Conservation (phyloP, 2,888 invertebrate species). For the Apamea crenata region DNA sequence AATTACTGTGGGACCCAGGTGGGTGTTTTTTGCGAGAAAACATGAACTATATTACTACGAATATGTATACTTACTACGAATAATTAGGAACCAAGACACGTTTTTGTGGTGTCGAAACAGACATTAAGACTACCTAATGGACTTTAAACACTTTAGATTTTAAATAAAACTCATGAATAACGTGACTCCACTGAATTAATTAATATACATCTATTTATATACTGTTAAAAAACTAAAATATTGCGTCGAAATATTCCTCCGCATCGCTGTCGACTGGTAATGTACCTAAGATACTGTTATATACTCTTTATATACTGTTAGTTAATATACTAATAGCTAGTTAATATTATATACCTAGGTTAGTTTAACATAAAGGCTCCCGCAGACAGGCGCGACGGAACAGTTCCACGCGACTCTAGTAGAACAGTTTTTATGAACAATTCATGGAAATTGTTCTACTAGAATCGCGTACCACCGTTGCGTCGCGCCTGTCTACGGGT, state of each 20-base stretch:
- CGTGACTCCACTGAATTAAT: background rate
- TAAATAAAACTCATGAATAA: conserved; percentile 2
- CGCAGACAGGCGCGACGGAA: background rate
- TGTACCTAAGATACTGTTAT: too few species aligned
- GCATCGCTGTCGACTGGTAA: too few species aligned
- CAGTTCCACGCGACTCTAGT: background rate
- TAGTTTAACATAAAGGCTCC: background rate
- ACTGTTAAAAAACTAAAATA: background rate
- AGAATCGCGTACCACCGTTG: background rate
- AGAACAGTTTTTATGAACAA: background rate
- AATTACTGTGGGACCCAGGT: background rate
- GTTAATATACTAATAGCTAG: background rate
- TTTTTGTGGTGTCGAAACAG: conserved; percentile 3
- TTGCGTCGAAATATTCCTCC: too few species aligned
- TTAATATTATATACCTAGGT: background rate
- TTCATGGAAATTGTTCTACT: background rate
- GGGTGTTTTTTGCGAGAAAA: background rate
- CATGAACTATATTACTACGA: too few species aligned
- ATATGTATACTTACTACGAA: background rate
- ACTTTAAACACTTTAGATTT: conserved; percentile 6
- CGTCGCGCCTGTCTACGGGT: background rate
- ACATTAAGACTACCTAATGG: background rate
- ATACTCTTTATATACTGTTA: background rate
- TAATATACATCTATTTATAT: background rate
- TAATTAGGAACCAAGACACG: conserved; percentile 5